These are phyloP conservation scores for Trichomalopsis sarcophagae DNA, from an alignment of 1,140 invertebrate genomes.

Conservation along the genomic window DNA sequence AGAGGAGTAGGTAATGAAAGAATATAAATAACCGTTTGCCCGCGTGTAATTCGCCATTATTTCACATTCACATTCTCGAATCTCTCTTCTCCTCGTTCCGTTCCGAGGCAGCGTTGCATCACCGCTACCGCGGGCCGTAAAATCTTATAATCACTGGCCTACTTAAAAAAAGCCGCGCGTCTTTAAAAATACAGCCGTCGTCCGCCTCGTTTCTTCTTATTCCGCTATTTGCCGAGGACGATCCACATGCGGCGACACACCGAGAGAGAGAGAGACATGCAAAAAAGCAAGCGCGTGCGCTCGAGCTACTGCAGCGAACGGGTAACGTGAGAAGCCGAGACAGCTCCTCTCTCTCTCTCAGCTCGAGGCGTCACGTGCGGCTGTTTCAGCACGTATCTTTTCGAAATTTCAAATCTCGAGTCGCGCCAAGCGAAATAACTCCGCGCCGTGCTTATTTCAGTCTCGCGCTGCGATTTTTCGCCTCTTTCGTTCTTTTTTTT, in stretches of 20 bases:
- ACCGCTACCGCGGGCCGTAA: no score
- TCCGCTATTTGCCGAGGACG: conserved; percentile 17
- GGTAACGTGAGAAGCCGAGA: conserved; percentile 58
- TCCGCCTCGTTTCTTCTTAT: neutral
- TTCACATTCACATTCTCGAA: no score
- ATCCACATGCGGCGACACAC: neutral
- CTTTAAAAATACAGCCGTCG: conserved; percentile 21
- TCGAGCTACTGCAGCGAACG: conserved; percentile 7
- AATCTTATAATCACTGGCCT: neutral
- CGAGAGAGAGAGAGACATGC: neutral
- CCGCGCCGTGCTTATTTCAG: neutral
- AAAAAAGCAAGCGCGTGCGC: neutral
- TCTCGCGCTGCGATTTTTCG: conserved; percentile 2
- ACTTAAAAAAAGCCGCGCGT: conserved; percentile 8
- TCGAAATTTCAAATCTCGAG: conserved; percentile 45
- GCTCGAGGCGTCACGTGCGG: conserved; percentile 54
- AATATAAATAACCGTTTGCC: neutral
- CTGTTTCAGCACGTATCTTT: conserved; percentile 59
- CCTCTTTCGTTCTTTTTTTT: neutral
- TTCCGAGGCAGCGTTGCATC: neutral
- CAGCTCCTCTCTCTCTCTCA: conserved; percentile 18
- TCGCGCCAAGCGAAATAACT: conserved; percentile 23
- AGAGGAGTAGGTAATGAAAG: neutral
- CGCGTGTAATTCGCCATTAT: neutral
- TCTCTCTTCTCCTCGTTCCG: neutral